Evolutionary conservation across 2,888 invertebrate genomes (phyloP).

Genomic region (Ferrisia virgata): DNA sequence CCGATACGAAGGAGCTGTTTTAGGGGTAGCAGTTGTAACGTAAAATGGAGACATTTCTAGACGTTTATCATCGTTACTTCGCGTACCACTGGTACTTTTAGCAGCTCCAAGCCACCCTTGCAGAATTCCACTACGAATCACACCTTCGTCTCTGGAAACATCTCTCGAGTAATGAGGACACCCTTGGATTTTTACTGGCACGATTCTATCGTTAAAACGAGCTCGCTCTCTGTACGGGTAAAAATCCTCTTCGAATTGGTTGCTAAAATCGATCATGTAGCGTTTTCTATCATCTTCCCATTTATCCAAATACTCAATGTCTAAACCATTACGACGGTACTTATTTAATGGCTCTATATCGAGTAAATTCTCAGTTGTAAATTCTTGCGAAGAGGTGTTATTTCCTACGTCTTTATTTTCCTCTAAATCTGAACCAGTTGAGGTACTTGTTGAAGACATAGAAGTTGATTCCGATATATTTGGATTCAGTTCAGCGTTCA

Average conservation of each 20-base stretch:
- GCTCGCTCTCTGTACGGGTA: neutral
- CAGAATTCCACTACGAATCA: neutral
- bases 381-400: neutral
- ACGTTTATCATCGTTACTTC: slow-evolving; percentile 2
- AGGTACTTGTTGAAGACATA: neutral
- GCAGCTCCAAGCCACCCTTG: slow-evolving; percentile 36
- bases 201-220: neutral
- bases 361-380: neutral
- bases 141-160: neutral
- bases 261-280: neutral
- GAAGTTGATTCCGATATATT: neutral
- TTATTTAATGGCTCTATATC: neutral
- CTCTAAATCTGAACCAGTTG: neutral
- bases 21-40: slow-evolving; percentile 21
- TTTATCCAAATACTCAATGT: neutral
- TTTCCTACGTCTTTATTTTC: neutral
- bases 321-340: neutral
- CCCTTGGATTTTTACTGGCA: neutral
- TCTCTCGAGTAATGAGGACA: slow-evolving; percentile 25
- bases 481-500: neutral
- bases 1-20: slow-evolving; percentile 24
- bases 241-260: neutral
- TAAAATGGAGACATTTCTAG: neutral
- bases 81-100: neutral
- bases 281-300: neutral